phyloP scores from a whole-genome alignment of 2,888 invertebrate genomes.

The Stegophylla sp. region DNA sequence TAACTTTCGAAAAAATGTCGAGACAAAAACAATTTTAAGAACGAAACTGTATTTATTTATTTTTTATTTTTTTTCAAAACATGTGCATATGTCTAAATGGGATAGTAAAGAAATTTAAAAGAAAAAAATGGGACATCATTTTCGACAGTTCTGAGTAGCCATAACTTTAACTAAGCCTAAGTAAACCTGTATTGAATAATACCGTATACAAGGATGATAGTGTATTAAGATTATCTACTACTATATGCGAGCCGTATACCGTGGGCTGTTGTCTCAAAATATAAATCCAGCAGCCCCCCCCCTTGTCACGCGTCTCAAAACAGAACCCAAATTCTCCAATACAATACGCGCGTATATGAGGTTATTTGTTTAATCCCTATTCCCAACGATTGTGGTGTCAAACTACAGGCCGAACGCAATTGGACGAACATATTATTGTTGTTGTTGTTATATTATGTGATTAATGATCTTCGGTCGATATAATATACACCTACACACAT shows the following conservation, averaged over 20 bases:
- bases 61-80: too few species aligned
- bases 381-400: conserved; percentile 36
- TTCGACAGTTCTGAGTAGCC: too few species aligned
- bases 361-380: conserved; percentile 41
- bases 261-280: conserved; percentile 23
- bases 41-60: too few species aligned
- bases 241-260: not conserved
- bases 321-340: not conserved
- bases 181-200: conserved; percentile 6
- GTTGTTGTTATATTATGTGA: too few species aligned
- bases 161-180: not conserved
- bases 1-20: too few species aligned
- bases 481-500: not conserved
- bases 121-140: too few species aligned
- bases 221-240: conserved; percentile 10
- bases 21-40: too few species aligned
- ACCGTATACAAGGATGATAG: too few species aligned
- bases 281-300: conserved; percentile 9
- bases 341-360: not conserved
- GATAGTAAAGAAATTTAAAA: too few species aligned
- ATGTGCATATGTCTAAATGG: too few species aligned
- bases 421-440: conserved; percentile 18
- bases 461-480: conserved; percentile 28
- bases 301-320: not conserved
- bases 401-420: not conserved